Conservation (phyloP, 2,113 vertebrate genomes). For the Aix galericulata region DNA sequence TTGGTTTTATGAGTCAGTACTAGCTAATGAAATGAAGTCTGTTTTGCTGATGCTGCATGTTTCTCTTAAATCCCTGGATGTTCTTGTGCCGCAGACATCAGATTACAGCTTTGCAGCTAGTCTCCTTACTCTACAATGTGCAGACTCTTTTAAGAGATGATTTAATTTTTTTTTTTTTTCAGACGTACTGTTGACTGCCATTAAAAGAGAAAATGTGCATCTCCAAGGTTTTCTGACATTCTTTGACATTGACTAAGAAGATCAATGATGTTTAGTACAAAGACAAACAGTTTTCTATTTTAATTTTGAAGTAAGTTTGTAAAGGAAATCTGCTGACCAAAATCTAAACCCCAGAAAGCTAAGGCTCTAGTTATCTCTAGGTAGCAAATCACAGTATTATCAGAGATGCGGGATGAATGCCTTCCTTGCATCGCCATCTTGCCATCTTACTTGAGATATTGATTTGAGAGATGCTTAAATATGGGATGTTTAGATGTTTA, state of each 20-base stretch:
- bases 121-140: constrained; percentile 18
- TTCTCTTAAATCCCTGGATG: background rate
- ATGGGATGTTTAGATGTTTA: background rate
- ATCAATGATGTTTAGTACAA: background rate
- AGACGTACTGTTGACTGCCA: background rate
- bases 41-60: background rate
- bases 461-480: background rate
- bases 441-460: background rate
- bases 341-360: background rate
- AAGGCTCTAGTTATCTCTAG: background rate
- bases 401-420: background rate
- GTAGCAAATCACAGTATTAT: background rate
- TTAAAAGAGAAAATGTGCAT: background rate
- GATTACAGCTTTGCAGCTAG: constrained; percentile 25
- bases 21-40: background rate
- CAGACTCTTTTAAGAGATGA: constrained; percentile 10
- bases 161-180: background rate
- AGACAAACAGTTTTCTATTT: background rate
- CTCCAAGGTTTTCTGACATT: background rate
- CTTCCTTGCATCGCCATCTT: background rate
- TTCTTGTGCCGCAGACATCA: background rate
- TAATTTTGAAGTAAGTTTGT: background rate
- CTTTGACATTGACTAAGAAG: background rate
- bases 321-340: background rate
- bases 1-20: background rate